Base-by-base conservation (phyloP, 2,888 invertebrate genomes). In the Noctua janthina region DNA sequence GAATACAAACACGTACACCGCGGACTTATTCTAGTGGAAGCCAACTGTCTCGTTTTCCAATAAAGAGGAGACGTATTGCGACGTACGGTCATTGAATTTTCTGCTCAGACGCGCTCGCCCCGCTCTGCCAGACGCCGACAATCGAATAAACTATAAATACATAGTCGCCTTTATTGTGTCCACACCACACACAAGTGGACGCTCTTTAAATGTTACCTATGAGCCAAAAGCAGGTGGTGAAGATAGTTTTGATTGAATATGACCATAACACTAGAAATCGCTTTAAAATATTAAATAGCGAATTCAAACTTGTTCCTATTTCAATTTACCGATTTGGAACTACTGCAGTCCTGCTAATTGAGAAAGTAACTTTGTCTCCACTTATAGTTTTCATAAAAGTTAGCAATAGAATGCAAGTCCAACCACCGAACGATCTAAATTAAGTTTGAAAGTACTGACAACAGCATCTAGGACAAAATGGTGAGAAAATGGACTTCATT, bases 1-100 rank as follows among this genome's bases (percentile, higher is more conserved):
- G 89, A 93, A 93, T 92, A 93, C 93, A 94, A 94, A 93, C 95
- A 95, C 94, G 94, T 94, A 93, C 91, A 92, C 91, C 88, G 90
- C 89, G 89, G 91, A 93, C 92, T 94, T 94, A 94, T 94, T 95
- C 93, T 93, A 91, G 92, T 93, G 94, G 93, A 95, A 94, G 91
- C 92, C 93, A 94, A 94, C 94, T 95, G 95, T 95, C 95, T 95
- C 95, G 94, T 95, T 96, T 95, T 94, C 96, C 96, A 96, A 96
- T 96, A 96, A 95, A 94, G 94, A 93, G 89, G 91, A 94, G 95
- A 96, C 94, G 94, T 95, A 96, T 96, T 96, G 95, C 94, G 91
- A 92, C 92, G 92, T 91, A 93, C 93, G 93, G 93, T 93, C 94
- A 95, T 96, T 95, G 95, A 95, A 94, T 95, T 96, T 96, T 96